A percentile compares a stretch with the other conserved stretches of the same genome.
These are phyloP conservation scores for Calliphora vomitoria DNA, from an alignment of 2,888 invertebrate species.

Conservation along the genomic window DNA sequence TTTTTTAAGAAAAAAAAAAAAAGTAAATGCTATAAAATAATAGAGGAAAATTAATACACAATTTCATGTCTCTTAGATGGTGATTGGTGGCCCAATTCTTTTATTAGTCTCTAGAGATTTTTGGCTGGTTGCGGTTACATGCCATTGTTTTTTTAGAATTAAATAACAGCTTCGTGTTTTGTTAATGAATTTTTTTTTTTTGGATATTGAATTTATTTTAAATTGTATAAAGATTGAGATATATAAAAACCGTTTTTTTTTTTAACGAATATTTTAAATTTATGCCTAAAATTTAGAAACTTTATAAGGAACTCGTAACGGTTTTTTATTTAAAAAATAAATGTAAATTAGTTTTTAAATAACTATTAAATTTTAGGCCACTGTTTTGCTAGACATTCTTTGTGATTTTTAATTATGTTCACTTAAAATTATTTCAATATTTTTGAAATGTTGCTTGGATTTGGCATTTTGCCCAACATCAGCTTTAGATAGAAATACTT, in stretches of 20 bases:
- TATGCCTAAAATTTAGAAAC: no score
- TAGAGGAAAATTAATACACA: background rate
- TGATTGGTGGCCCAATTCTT: conserved; percentile 22
- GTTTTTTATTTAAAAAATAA: no score
- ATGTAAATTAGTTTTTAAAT: no score
- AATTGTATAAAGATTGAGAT: background rate
- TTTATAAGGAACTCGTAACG: no score
- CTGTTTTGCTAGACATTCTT: no score
- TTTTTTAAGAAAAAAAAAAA: background rate
- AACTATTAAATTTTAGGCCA: no score
- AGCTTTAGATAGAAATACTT: no score
- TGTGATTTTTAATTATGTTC: no score
- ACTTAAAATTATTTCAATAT: background rate
- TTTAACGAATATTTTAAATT: background rate
- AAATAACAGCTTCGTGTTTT: conserved; percentile 8
- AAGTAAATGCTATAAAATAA: background rate
- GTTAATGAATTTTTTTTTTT: conserved; percentile 26
- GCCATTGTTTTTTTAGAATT: background rate
- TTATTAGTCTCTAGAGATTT: conserved; percentile 32
- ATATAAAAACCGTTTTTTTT: background rate
- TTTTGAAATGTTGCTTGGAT: no score
- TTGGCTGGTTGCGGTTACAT: conserved; percentile 12
- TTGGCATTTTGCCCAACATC: background rate
- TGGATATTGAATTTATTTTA: background rate
- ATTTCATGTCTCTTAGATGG: conserved; percentile 29